These are phyloP conservation scores for Corythornis cristatus DNA, from an alignment of 2,113 vertebrate genomes.

Conservation along the genomic window DNA sequence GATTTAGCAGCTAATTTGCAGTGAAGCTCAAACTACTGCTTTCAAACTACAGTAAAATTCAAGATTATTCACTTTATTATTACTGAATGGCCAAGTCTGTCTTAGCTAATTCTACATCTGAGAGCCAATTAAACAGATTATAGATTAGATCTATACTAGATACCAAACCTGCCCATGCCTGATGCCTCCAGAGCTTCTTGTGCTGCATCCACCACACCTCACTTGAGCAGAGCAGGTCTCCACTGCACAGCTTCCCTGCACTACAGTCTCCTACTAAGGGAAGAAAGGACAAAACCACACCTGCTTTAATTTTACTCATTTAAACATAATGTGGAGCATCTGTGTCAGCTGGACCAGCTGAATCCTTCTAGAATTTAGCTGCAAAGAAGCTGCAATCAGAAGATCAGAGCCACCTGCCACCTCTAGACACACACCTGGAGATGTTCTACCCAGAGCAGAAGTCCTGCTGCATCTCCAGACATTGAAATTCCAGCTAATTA, in stretches of 20 bases:
- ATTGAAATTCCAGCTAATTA: not conserved
- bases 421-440: not conserved
- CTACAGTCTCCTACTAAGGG: rapidly evolving
- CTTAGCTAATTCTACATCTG: rapidly evolving
- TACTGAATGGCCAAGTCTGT: rapidly evolving
- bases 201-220: rapidly evolving
- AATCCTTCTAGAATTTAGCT: not conserved
- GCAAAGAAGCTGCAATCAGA: not conserved
- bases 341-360: not conserved
- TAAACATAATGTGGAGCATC: not conserved
- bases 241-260: not conserved
- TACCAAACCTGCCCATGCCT: rapidly evolving
- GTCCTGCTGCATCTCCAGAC: not conserved
- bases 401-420: not conserved
- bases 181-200: not conserved
- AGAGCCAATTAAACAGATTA: not conserved
- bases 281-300: not conserved
- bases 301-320: not conserved
- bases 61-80: not conserved
- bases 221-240: rapidly evolving
- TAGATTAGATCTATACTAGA: rapidly evolving
- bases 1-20: not conserved
- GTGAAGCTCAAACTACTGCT: not conserved
- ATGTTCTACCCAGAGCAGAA: not conserved
- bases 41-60: not conserved